phyloP scores from a whole-genome alignment of 2,888 invertebrate genomes.

The Leptopilina drosophilae region DNA sequence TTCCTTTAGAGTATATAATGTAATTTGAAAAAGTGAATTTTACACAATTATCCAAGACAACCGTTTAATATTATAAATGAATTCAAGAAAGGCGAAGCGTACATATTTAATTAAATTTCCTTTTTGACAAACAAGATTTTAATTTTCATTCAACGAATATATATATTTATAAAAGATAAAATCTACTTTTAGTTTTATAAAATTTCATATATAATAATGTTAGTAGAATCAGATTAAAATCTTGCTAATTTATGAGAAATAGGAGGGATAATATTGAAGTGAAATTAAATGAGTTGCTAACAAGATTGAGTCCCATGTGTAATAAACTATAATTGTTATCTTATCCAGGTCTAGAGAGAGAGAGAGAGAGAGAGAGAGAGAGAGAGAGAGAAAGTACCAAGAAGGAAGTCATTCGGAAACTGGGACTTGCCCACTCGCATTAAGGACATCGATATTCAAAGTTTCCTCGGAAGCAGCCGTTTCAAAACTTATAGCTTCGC shows the following conservation, averaged over 20 bases:
- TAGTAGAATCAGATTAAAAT: background rate
- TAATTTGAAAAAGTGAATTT: constrained; percentile 2
- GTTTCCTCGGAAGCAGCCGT: constrained; percentile 35
- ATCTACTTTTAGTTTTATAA: too few species aligned
- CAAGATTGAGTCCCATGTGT: constrained; percentile 20
- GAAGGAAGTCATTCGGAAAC: constrained; percentile 33
- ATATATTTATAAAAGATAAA: too few species aligned
- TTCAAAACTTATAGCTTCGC: constrained; percentile 33
- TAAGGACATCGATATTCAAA: constrained; percentile 40
- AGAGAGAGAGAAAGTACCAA: background rate
- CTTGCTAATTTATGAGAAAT: background rate
- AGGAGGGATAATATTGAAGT: background rate
- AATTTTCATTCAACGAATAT: too few species aligned
- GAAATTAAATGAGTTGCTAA: constrained; percentile 14
- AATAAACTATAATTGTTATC: constrained; percentile 29
- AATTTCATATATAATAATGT: too few species aligned
- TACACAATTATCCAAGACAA: constrained; percentile 7
- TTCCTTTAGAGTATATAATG: background rate
- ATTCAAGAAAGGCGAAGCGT: too few species aligned
- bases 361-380: too few species aligned
- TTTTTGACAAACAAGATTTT: too few species aligned
- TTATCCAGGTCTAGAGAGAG: background rate
- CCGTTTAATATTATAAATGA: too few species aligned
- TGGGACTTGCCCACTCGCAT: constrained; percentile 26
- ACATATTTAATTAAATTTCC: too few species aligned